phyloP scores from a whole-genome alignment of 2,113 vertebrate species.

The Oreotrochilus melanogaster region DNA sequence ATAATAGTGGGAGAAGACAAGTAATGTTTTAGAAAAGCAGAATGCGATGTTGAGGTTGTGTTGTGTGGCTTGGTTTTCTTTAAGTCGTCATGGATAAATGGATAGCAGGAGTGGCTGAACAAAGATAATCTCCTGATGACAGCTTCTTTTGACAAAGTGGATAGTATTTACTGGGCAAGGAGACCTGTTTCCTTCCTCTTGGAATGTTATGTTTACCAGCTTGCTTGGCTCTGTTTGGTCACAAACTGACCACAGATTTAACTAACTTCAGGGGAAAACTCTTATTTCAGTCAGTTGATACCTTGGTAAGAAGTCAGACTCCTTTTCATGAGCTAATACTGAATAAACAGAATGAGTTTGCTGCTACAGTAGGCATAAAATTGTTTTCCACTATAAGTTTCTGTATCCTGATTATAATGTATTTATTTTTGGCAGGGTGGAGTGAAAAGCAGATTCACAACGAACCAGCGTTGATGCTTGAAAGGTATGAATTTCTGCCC shows the following conservation, averaged over 20 bases:
- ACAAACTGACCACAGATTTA: neutral
- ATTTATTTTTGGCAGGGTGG: slow-evolving; percentile 55
- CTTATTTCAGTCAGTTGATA: neutral
- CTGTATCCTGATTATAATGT: neutral
- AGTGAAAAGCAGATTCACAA: slow-evolving; percentile 42
- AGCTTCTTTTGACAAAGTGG: neutral
- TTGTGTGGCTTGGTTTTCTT: neutral
- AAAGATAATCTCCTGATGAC: neutral
- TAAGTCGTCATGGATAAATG: neutral
- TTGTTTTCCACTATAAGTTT: neutral
- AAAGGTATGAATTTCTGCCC: neutral
- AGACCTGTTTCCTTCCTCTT: neutral
- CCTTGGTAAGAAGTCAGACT: neutral
- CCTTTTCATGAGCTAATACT: neutral
- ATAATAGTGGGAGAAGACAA: neutral
- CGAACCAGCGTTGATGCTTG: neutral
- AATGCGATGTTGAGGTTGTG: neutral
- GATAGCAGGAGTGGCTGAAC: neutral
- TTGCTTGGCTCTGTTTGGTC: neutral
- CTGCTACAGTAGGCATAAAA: neutral
- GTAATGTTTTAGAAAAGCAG: neutral
- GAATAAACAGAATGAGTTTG: neutral
- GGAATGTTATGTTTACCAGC: neutral
- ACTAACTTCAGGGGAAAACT: neutral
- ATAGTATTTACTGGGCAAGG: neutral